These are phyloP conservation scores for Maniola jurtina DNA, from an alignment of 1,140 invertebrate species.

Conservation along the genomic window DNA sequence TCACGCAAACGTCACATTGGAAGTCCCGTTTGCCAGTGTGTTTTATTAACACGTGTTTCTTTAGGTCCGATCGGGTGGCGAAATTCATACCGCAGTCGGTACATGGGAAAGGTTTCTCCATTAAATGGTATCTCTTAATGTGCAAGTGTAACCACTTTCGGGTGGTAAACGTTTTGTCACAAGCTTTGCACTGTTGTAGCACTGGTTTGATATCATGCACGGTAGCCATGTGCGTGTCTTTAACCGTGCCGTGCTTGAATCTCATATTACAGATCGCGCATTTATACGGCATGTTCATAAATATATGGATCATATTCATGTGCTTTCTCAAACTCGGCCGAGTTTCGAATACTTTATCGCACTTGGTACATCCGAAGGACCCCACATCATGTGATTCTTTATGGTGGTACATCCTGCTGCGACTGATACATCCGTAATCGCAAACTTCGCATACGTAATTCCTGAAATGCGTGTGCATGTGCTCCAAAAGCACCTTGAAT, in stretches of 20 bases:
- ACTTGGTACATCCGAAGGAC: conserved; percentile 40
- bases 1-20: conserved; percentile 32
- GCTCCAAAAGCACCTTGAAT: conserved; percentile 50
- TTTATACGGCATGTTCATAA: conserved; percentile 21
- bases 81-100: conserved; percentile 57
- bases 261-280: conserved; percentile 29
- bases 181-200: background rate
- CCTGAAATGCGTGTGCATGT: conserved; percentile 60
- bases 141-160: background rate
- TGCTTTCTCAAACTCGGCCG: background rate
- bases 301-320: conserved; percentile 9
- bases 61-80: conserved; percentile 51
- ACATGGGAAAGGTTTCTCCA: background rate
- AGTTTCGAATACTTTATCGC: conserved; percentile 31
- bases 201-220: conserved; percentile 44
- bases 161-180: background rate
- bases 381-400: conserved; percentile 43
- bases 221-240: conserved; percentile 26
- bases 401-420: conserved; percentile 36
- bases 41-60: conserved; percentile 74
- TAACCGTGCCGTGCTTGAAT: conserved; percentile 29
- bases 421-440: conserved; percentile 48
- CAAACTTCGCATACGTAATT: conserved; percentile 56
- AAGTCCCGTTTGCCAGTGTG: conserved; percentile 75
- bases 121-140: background rate